phyloP scores from a whole-genome alignment of 2,113 vertebrate species.

The Tupaia chinensis region DNA sequence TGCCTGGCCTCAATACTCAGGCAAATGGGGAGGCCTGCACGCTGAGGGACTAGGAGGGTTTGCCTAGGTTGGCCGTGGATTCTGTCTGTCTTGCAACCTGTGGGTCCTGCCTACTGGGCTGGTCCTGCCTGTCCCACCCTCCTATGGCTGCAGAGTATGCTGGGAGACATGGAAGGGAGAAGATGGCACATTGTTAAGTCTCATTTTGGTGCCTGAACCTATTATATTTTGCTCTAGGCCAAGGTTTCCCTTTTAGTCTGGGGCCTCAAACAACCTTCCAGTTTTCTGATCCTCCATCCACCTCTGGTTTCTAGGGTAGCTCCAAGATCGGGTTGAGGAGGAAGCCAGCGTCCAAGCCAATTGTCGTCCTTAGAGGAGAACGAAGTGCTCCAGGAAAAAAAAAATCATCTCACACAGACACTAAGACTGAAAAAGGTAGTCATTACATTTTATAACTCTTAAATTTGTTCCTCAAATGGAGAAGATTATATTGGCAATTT shows the following conservation, averaged over 20 bases:
- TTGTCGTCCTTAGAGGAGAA: not conserved
- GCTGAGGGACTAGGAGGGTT: not conserved
- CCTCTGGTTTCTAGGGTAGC: not conserved
- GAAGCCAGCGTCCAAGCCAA: not conserved
- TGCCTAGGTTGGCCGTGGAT: not conserved
- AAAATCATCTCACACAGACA: not conserved
- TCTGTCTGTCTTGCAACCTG: not conserved
- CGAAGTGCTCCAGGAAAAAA: not conserved
- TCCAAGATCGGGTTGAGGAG: not conserved
- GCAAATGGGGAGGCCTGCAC: not conserved
- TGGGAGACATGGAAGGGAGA: not conserved
- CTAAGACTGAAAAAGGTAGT: not conserved
- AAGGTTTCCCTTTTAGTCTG: not conserved
- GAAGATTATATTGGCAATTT: not conserved
- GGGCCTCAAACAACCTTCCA: not conserved
- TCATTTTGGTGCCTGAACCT: not conserved
- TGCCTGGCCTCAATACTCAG: not conserved
- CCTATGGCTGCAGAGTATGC: not conserved
- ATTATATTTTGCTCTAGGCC: not conserved
- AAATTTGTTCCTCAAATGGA: not conserved
- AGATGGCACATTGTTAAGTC: not conserved
- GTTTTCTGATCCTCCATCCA: not conserved
- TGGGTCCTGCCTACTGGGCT: not conserved
- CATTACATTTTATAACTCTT: not conserved
- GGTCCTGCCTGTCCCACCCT: not conserved